Conservation (phyloP, 2,888 invertebrate species). For the Caenorhabditis sp. region DNA sequence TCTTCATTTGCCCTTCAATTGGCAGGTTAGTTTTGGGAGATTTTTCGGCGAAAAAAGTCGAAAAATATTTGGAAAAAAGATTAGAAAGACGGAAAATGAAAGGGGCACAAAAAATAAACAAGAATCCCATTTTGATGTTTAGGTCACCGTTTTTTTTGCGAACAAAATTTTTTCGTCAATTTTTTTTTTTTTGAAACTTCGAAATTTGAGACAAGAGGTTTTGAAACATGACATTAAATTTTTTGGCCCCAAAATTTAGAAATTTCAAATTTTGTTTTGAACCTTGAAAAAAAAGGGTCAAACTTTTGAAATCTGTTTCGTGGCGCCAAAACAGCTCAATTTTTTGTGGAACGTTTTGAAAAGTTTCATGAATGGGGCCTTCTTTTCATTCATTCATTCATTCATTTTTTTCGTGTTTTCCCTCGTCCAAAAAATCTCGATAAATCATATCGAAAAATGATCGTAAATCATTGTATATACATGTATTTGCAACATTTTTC, state of each 20-base stretch:
- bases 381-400: neutral
- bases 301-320: too few relatives aligned
- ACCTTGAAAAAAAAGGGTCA: too few relatives aligned
- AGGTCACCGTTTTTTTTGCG: neutral
- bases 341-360: too few relatives aligned
- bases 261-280: too few relatives aligned
- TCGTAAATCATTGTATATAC: neutral
- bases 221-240: too few relatives aligned
- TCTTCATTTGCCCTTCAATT: slow-evolving; percentile 23
- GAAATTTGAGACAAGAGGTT: too few relatives aligned
- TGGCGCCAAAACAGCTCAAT: too few relatives aligned
- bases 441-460: neutral
- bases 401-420: neutral
- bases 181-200: too few relatives aligned
- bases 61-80: slow-evolving; percentile 1
- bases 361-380: too few relatives aligned
- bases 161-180: too few relatives aligned
- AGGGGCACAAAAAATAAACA: neutral
- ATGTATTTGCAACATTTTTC: neutral
- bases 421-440: neutral
- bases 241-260: too few relatives aligned
- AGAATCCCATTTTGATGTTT: neutral
- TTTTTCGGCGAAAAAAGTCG: neutral
- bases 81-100: neutral
- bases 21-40: slow-evolving; percentile 15